These are phyloP conservation scores for Alosa sapidissima DNA, from an alignment of 2,797 vertebrate genomes.

Conservation along the genomic window DNA sequence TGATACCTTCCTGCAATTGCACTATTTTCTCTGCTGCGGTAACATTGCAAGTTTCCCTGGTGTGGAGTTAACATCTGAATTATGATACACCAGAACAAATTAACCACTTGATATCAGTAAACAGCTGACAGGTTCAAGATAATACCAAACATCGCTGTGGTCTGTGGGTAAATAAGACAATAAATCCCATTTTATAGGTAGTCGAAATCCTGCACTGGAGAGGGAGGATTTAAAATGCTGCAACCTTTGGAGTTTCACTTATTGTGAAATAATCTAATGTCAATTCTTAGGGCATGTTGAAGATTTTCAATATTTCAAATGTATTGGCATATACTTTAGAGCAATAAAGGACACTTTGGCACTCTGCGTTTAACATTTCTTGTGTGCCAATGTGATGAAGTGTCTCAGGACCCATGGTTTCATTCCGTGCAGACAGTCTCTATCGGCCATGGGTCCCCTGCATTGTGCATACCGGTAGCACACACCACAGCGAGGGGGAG, in stretches of 20 bases:
- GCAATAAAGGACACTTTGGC: background rate
- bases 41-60: too few relatives aligned
- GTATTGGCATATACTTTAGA: background rate
- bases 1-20: too few relatives aligned
- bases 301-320: too few relatives aligned
- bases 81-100: slow-evolving; percentile 16
- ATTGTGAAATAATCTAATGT: background rate
- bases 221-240: background rate
- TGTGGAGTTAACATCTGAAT: too few relatives aligned
- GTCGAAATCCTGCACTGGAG: background rate
- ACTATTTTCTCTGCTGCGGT: too few relatives aligned
- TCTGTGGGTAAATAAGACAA: slow-evolving; percentile 11
- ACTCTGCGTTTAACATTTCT: background rate
- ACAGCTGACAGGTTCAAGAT: background rate
- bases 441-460: background rate
- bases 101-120: background rate
- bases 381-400: background rate
- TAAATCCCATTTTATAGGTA: background rate
- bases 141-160: background rate
- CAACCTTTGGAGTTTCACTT: background rate
- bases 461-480: slow-evolving; percentile 27
- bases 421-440: background rate
- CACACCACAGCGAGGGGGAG: slow-evolving; percentile 13
- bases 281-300: background rate
- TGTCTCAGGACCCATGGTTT: background rate